phyloP scores from a whole-genome alignment of 1,140 invertebrate species.

The Chelonus insularis region DNA sequence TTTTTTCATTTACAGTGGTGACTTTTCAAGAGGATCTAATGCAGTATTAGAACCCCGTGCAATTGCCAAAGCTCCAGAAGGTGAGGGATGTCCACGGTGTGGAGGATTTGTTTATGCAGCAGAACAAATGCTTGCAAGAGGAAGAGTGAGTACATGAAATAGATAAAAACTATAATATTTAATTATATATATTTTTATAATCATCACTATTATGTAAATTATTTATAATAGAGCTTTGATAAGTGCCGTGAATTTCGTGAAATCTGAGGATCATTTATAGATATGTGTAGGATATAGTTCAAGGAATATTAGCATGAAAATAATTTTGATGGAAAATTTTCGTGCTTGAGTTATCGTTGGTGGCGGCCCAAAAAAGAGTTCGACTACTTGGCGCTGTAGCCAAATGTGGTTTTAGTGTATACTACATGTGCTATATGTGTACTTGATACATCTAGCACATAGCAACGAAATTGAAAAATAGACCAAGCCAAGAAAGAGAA shows the following conservation, averaged over 20 bases:
- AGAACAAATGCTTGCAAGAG: slow-evolving; percentile 90
- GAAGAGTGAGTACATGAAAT: slow-evolving; percentile 69
- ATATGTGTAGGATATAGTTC: background rate
- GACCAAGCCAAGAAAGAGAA: slow-evolving; percentile 24
- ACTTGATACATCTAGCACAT: background rate
- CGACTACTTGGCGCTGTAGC: slow-evolving; percentile 23
- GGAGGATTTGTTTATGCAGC: slow-evolving; percentile 91
- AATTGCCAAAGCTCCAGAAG: slow-evolving; percentile 82
- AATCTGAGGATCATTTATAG: background rate
- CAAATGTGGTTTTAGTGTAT: slow-evolving; percentile 1
- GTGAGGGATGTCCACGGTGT: slow-evolving; percentile 87
- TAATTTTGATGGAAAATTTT: slow-evolving; percentile 26
- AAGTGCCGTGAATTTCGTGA: background rate
- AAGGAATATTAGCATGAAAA: slow-evolving; percentile 5
- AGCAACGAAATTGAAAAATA: slow-evolving; percentile 21
- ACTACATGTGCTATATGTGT: background rate
- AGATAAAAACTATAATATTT: background rate
- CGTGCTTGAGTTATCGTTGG: slow-evolving; percentile 14
- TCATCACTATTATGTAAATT: background rate
- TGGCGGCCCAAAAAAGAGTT: slow-evolving; percentile 15
- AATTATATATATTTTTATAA: background rate
- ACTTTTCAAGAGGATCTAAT: slow-evolving; percentile 51
- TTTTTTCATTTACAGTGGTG: slow-evolving; percentile 35
- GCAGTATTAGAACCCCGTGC: slow-evolving; percentile 70
- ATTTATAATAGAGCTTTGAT: background rate